Conservation (phyloP, 2,797 vertebrate species). For the Percopsis omiscomaycus region DNA sequence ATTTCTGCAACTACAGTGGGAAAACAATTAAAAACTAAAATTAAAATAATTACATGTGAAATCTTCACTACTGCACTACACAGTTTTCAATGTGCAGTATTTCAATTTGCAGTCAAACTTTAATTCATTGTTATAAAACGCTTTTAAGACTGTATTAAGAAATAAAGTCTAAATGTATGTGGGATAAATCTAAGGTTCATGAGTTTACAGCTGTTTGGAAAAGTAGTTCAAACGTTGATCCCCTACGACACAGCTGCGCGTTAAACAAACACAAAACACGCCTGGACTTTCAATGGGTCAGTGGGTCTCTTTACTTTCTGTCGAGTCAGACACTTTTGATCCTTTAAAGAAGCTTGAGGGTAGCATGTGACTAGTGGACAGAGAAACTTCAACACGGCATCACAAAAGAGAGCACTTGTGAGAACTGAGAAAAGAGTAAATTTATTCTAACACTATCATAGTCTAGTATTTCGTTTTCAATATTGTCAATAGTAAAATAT, state of each 20-base stretch:
- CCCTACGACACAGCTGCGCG: conserved; percentile 64
- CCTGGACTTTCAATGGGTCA: conserved; percentile 37
- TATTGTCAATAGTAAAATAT: too few relatives aligned
- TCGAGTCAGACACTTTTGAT: conserved; percentile 51
- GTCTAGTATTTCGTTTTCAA: too few relatives aligned
- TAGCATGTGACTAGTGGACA: conserved; percentile 33
- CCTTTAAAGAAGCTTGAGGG: conserved; percentile 38
- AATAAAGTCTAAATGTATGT: not conserved
- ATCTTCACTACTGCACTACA: too few relatives aligned
- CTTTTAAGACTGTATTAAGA: not conserved
- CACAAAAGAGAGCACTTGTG: too few relatives aligned
- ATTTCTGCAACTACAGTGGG: not conserved
- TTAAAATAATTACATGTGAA: too few relatives aligned
- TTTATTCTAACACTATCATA: too few relatives aligned
- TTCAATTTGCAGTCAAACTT: too few relatives aligned
- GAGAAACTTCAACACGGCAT: conserved; percentile 1
- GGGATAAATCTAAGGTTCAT: conserved; percentile 13
- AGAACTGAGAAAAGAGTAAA: too few relatives aligned
- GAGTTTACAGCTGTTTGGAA: conserved; percentile 48
- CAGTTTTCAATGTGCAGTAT: not conserved
- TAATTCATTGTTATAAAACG: too few relatives aligned
- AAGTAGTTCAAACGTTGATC: conserved; percentile 37
- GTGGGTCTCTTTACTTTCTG: conserved; percentile 41
- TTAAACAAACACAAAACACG: conserved; percentile 63
- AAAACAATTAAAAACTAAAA: not conserved